Conservation (phyloP, 2,797 vertebrate species). For the Falco columbarius region DNA sequence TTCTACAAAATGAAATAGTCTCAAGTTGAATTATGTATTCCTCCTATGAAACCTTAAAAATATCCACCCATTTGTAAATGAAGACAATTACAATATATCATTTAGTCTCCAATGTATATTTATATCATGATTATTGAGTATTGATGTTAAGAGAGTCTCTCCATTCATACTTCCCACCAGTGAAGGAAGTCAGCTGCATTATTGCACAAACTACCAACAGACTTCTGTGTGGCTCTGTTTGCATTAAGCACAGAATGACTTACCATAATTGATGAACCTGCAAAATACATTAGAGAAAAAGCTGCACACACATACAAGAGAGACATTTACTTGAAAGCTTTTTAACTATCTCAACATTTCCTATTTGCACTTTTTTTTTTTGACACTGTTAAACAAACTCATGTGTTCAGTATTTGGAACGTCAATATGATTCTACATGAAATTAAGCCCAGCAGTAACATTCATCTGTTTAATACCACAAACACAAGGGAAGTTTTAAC, state of each 20-base stretch:
- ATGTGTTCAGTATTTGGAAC: neutral
- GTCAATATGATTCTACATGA: neutral
- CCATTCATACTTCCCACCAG: neutral
- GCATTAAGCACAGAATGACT: neutral
- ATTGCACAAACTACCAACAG: neutral
- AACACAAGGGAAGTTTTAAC: neutral
- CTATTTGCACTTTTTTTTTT: neutral
- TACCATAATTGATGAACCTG: neutral
- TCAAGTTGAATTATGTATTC: neutral
- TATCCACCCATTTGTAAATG: neutral
- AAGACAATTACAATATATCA: neutral
- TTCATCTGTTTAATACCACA: neutral
- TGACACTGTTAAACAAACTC: neutral
- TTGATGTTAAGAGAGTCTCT: rapidly evolving
- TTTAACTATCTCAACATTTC: neutral
- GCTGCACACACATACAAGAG: neutral
- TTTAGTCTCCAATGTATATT: neutral
- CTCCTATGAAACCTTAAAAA: neutral
- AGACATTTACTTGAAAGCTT: neutral
- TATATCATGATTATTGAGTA: neutral
- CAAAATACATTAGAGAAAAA: neutral
- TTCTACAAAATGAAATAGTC: neutral
- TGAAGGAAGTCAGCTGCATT: neutral
- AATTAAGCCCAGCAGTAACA: neutral
- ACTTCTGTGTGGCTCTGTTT: neutral